A percentile compares a stretch with the other conserved stretches of the same genome.
Evolutionary conservation across 2,888 invertebrate species (phyloP).

Genomic region (Trimorus sp.): DNA sequence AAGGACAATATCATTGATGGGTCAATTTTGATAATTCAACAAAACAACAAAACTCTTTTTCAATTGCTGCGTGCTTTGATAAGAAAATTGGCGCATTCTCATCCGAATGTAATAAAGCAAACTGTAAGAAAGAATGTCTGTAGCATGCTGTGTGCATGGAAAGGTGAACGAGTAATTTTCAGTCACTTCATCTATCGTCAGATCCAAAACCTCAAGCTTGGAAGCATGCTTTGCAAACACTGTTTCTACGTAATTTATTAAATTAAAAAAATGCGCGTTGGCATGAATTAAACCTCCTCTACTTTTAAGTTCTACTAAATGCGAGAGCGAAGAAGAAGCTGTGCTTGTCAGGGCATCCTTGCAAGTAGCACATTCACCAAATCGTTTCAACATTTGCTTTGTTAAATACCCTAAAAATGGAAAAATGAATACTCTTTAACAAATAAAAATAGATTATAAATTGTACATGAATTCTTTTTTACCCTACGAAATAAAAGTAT

Average conservation of each 20-base stretch:
- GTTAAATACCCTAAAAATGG: constrained; percentile 46
- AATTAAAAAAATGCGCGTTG: constrained; percentile 39
- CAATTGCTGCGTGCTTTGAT: constrained; percentile 35
- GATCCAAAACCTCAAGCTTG: constrained; percentile 36
- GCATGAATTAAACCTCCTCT: constrained; percentile 46
- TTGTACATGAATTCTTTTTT: no score
- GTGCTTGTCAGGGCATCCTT: neutral
- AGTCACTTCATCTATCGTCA: constrained; percentile 47
- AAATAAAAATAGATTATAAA: no score
- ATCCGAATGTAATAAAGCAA: constrained; percentile 57
- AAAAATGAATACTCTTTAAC: neutral
- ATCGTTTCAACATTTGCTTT: constrained; percentile 32
- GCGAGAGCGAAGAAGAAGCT: constrained; percentile 8
- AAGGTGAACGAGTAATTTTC: constrained; percentile 52
- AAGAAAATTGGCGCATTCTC: constrained; percentile 53
- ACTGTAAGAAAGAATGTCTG: constrained; percentile 49
- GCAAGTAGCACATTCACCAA: constrained; percentile 19
- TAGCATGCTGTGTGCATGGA: constrained; percentile 52
- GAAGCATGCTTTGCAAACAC: constrained; percentile 36
- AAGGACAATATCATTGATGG: constrained; percentile 16
- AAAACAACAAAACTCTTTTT: constrained; percentile 45
- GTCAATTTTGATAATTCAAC: constrained; percentile 34
- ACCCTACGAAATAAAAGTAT: no score
- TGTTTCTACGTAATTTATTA: constrained; percentile 35
- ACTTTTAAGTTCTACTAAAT: constrained; percentile 38